Percentiles rank a stretch among this genome's conserved stretches.
These are phyloP conservation scores for Sphaerophoria taeniata DNA, from an alignment of 2,888 invertebrate species.

Conservation along the genomic window DNA sequence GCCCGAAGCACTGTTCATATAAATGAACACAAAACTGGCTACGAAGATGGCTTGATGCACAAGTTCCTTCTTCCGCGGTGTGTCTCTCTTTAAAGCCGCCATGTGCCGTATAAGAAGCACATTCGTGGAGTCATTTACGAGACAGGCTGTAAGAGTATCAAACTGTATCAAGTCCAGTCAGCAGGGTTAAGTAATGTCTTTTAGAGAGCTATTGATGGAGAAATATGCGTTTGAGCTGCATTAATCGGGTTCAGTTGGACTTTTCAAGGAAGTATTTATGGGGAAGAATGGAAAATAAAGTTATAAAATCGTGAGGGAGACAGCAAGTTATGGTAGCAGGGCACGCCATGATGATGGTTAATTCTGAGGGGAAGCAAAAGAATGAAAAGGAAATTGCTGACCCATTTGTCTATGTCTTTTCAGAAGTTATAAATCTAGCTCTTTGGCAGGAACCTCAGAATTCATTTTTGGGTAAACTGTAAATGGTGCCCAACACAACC, in stretches of 20 bases:
- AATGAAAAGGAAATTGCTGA: neutral
- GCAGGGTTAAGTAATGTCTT: constrained; percentile 14
- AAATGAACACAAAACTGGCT: neutral
- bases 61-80: constrained; percentile 41
- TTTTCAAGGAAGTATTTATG: constrained; percentile 55
- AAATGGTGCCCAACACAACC: too few species aligned
- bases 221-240: constrained; percentile 12
- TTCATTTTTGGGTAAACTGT: too few species aligned
- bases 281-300: constrained; percentile 50
- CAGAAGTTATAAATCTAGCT: too few species aligned
- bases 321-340: constrained; percentile 28
- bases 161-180: neutral
- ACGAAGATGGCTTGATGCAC: constrained; percentile 26
- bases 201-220: constrained; percentile 46
- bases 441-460: too few species aligned
- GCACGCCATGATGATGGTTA: constrained; percentile 1
- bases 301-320: constrained; percentile 33
- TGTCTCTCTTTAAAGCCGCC: constrained; percentile 40
- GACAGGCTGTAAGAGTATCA: constrained; percentile 47
- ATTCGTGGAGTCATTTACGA: constrained; percentile 52
- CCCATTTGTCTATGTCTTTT: too few species aligned
- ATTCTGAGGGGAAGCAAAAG: neutral
- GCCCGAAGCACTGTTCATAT: constrained; percentile 32
- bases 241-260: too few species aligned
- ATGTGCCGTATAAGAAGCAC: constrained; percentile 6